Conservation (phyloP, 2,113 vertebrate genomes). For the Pitta sordida region DNA sequence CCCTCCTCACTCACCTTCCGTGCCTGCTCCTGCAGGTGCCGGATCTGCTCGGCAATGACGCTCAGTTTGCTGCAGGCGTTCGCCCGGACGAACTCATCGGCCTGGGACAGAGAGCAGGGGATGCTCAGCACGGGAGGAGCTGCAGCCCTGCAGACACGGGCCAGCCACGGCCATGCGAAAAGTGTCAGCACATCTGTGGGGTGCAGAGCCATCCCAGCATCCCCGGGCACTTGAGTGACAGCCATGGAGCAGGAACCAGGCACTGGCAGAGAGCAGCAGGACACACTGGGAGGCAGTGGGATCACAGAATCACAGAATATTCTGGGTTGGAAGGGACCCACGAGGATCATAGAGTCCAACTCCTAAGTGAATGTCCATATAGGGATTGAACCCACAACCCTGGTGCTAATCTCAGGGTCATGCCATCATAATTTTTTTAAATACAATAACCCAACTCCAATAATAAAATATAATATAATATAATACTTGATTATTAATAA, state of each 20-base stretch:
- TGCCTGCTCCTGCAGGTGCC: constrained; percentile 89
- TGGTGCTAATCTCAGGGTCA: no score
- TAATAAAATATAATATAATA: no score
- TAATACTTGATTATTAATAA: no score
- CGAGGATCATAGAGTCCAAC: no score
- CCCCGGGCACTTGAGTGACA: accelerated
- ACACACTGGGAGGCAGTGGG: neutral
- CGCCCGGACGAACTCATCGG: constrained; percentile 86
- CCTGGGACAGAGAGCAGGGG: constrained; percentile 66
- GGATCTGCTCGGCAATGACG: constrained; percentile 92
- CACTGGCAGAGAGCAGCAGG: neutral
- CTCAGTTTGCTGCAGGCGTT: constrained; percentile 89
- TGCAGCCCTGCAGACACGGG: accelerated
- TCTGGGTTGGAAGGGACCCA: no score
- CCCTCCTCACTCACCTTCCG: constrained; percentile 76
- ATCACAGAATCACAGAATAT: no score
- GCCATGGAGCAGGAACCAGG: neutral
- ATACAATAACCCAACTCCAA: no score
- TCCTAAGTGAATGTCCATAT: no score
- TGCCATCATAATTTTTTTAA: no score
- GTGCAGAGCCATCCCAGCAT: neutral
- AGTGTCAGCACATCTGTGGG: neutral
- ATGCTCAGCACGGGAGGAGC: neutral
- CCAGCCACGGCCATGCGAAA: accelerated
- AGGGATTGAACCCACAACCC: no score